These are phyloP conservation scores for Heliconius nattereri DNA, from an alignment of 1,140 invertebrate genomes.

Conservation along the genomic window DNA sequence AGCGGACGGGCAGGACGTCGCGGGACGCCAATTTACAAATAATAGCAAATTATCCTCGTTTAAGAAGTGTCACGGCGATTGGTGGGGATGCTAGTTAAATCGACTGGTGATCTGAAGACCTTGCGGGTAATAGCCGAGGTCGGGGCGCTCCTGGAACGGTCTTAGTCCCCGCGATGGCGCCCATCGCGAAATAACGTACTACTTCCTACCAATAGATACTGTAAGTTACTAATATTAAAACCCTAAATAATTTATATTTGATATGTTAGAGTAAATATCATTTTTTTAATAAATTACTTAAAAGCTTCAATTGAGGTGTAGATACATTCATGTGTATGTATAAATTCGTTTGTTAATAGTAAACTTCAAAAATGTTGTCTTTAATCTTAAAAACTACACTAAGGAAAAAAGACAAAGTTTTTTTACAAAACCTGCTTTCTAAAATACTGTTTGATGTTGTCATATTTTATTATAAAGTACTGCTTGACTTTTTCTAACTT, in stretches of 20 bases:
- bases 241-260: conserved; percentile 38
- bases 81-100: conserved; percentile 78
- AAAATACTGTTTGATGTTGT: too few species aligned
- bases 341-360: too few species aligned
- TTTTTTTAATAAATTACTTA: background rate
- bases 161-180: conserved; percentile 63
- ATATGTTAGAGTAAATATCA: background rate
- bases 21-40: conserved; percentile 79
- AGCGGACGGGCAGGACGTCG: conserved; percentile 63
- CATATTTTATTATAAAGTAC: too few species aligned
- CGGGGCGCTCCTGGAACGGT: conserved; percentile 58
- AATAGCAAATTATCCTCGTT: conserved; percentile 81
- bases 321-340: too few species aligned
- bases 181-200: conserved; percentile 59
- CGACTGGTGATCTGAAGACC: conserved; percentile 76
- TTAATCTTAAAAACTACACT: too few species aligned
- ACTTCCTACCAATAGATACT: conserved; percentile 41
- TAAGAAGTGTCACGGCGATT: conserved; percentile 79
- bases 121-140: conserved; percentile 73
- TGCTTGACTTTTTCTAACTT: background rate
- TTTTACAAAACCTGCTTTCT: too few species aligned
- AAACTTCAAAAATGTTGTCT: too few species aligned
- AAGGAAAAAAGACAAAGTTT: too few species aligned
- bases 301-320: background rate
- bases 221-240: conserved; percentile 43